Evolutionary conservation across 2,113 vertebrate genomes (phyloP), one percentile per base, ranked within the genome.

Genomic region (Nestor notabilis): DNA sequence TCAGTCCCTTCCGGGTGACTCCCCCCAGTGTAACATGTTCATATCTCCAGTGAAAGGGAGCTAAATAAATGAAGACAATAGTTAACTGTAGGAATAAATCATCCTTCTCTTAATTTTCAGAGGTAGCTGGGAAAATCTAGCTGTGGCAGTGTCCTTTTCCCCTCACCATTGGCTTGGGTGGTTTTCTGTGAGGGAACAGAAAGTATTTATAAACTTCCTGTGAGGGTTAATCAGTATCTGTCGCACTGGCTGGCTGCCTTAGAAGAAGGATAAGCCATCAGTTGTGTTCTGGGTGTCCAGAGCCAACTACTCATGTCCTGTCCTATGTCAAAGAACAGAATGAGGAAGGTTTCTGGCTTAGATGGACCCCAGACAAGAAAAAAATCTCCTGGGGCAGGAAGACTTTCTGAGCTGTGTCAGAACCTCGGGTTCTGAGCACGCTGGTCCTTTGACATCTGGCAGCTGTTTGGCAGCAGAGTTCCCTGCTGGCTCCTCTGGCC

Each of bases 101-200:
- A 65, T 55, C 41, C 37, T 66, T 17, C 53, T 43, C 47, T 46
- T 49, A 13, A 31, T 82, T 89, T 83, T 63, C 55, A 47, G 61
- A 50, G 63, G 7, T 23, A 31, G 6, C 14, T 52, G 71, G 27
- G 41, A 60, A 44, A 44, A 44, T 31, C 29, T 29, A 5, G 14
- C 10, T 41, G 2, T n/a, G 61, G n/a, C 17, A 5, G 15, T 7
- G 17, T 28, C 37, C 43, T 79, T 29, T 3, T 3, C 3, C 9
- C 15, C 9, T 5, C 35, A 4, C 12, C 5, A 2, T 39, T 68
- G 56, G 13, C 61, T 58, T 37, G 23, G 5, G 0, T 1, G 28
- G 17, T 19, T 60, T 78, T 46, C 44, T 64, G 24, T 60, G 31
- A 64, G 33, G 46, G 39, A 72, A 53, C 11, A 56, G 12, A 14